Base-by-base conservation (phyloP, 2,888 invertebrate genomes). In the Apotomis turbidana region DNA sequence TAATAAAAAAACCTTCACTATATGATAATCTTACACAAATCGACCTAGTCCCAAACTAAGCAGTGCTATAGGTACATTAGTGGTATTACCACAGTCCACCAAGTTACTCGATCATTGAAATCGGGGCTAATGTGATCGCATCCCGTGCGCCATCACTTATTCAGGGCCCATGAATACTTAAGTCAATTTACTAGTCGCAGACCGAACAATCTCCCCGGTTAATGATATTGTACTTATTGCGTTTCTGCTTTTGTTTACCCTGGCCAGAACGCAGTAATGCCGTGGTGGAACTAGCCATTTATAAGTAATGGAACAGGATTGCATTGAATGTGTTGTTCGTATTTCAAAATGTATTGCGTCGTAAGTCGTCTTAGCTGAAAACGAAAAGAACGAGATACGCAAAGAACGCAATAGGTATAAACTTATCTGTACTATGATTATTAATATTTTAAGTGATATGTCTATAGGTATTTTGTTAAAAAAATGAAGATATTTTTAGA, bases 101-200 rank as follows among this genome's bases (percentile, higher is more conserved):
- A 87, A 85, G 81, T 87, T 85, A 84, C 82, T 81, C 83, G 84
- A 85, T 87, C 87, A 87, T 87, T 87, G 88, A 86, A 87, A 89
- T 87, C 82, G 84, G 85, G 81, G 77, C 82, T 83, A 84, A 87
- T 89, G 86, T 86, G 85, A 89, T 89, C 83, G 82, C 81, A 84
- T 85, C 85, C 83, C 82, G 68, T 75, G 79, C 82, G 82, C 82
- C 79, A 89, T 91, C 83, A 86, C 81, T 90, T 90, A 91, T 91
- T 91, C 90, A 90, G 86, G 85, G 78, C 75, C 87, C 87, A 89
- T 90, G 90, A 90, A 90, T 90, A 88, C 86, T 87, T 89, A 87
- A 90, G 89, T 86, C 85, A 85, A 89, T 90, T 89, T 86, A 81
- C 83, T 81, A 81, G 81, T 82, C 80, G 85, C 83, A 80, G 83